phyloP scores from a whole-genome alignment of 35 echinoderm and acorn worm genomes.

The Heliocidaris erythrogramma region DNA sequence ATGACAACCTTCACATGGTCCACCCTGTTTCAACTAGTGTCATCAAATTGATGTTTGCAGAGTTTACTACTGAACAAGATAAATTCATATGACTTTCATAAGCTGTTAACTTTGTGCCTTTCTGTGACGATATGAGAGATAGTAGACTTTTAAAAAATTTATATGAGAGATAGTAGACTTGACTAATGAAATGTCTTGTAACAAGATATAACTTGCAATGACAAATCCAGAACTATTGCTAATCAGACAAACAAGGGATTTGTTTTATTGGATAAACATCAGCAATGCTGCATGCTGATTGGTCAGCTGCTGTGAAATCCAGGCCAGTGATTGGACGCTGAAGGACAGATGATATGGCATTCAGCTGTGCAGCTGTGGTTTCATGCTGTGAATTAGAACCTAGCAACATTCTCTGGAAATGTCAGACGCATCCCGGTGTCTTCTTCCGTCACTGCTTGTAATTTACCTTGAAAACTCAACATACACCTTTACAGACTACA shows the following conservation, averaged over 20 bases:
- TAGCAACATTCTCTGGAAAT: neutral
- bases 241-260: neutral
- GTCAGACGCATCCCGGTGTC: neutral
- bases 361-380: neutral
- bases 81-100: neutral
- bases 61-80: no score
- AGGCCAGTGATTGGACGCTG: slow-evolving; percentile 7
- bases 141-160: no score
- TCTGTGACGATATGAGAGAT: neutral
- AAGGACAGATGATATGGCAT: neutral
- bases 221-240: neutral
- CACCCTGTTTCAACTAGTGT: no score
- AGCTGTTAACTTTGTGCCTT: neutral
- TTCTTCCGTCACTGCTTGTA: neutral
- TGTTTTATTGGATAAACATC: neutral
- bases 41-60: no score
- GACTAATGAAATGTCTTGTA: neutral
- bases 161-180: neutral
- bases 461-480: neutral
- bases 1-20: no score
- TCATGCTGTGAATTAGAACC: neutral
- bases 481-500: neutral
- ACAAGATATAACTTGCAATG: neutral
- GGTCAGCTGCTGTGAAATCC: neutral
- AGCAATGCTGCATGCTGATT: neutral